Conservation (phyloP, 2,113 vertebrate species). For the Cheilinus undulatus region DNA sequence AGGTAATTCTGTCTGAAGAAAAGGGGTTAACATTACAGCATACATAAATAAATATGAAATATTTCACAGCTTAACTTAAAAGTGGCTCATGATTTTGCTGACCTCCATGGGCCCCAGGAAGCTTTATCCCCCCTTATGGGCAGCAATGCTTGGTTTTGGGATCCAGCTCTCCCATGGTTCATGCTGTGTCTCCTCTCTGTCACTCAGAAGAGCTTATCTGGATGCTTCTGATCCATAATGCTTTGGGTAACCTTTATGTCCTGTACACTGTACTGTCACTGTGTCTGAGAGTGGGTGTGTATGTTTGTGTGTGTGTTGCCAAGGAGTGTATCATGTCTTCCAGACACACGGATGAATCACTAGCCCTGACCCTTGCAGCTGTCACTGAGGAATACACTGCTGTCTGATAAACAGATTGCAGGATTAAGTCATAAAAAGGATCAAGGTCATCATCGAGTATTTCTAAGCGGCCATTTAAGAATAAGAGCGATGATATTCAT, state of each 20-base stretch:
- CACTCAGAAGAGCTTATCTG: constrained; percentile 57
- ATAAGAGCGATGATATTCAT: neutral
- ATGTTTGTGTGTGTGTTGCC: neutral
- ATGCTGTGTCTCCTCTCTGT: constrained; percentile 29
- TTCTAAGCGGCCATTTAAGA: neutral
- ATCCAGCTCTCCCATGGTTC: constrained; percentile 64
- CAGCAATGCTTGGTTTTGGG: too few relatives aligned
- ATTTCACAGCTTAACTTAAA: too few relatives aligned
- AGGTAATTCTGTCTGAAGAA: too few relatives aligned
- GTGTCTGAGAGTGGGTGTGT: neutral
- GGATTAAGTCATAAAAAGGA: neutral
- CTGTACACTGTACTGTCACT: neutral
- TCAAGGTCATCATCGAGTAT: neutral
- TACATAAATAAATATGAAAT: too few relatives aligned
- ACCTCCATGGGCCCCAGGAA: too few relatives aligned
- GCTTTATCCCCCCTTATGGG: too few relatives aligned
- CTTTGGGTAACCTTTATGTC: constrained; percentile 48
- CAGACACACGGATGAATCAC: constrained; percentile 9
- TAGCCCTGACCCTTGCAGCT: constrained; percentile 9
- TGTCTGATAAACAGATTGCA: constrained; percentile 20
- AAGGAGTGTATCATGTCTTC: neutral
- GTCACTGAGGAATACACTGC: neutral
- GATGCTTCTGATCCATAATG: constrained; percentile 41
- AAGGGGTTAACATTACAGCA: too few relatives aligned
- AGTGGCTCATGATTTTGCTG: too few relatives aligned